phyloP scores from a whole-genome alignment of 2,888 invertebrate genomes.

The Anorthoa munda region DNA sequence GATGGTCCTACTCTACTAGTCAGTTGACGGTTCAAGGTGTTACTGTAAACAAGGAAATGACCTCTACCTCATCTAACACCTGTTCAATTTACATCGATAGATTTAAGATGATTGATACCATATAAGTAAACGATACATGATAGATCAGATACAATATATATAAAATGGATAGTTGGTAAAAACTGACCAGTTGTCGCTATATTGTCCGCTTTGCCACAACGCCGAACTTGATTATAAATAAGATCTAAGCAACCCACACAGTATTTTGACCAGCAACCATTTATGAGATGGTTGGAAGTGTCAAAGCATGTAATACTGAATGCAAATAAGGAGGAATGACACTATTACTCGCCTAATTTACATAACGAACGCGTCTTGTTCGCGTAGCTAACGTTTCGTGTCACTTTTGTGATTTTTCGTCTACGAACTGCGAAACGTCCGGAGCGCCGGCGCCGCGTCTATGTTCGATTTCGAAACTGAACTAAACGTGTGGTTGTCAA shows the following conservation, averaged over 20 bases:
- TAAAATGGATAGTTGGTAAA: slow-evolving; percentile 24
- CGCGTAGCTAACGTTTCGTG: slow-evolving; percentile 50
- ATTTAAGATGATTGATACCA: slow-evolving; percentile 31
- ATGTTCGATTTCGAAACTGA: slow-evolving; percentile 78
- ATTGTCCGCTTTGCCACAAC: slow-evolving; percentile 17
- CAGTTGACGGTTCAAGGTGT: slow-evolving; percentile 79
- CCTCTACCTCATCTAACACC: slow-evolving; percentile 66
- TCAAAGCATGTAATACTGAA: slow-evolving; percentile 74
- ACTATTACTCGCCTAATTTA: slow-evolving; percentile 74
- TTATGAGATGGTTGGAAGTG: slow-evolving; percentile 64
- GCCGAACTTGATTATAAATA: slow-evolving; percentile 31
- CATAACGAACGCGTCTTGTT: slow-evolving; percentile 75
- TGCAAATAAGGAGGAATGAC: slow-evolving; percentile 78
- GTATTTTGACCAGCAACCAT: slow-evolving; percentile 54
- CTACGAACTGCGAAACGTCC: slow-evolving; percentile 35
- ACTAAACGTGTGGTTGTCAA: slow-evolving; percentile 86
- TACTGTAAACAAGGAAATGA: slow-evolving; percentile 75
- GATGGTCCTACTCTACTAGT: slow-evolving; percentile 20
- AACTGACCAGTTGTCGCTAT: slow-evolving; percentile 31
- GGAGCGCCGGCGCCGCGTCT: slow-evolving; percentile 54
- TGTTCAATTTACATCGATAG: slow-evolving; percentile 25
- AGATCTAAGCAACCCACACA: slow-evolving; percentile 39
- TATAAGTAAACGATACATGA: slow-evolving; percentile 21
- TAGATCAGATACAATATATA: background rate
- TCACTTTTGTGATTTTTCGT: slow-evolving; percentile 47